Base-by-base conservation (phyloP, 2,113 vertebrate genomes). In the Oryzias woworae region DNA sequence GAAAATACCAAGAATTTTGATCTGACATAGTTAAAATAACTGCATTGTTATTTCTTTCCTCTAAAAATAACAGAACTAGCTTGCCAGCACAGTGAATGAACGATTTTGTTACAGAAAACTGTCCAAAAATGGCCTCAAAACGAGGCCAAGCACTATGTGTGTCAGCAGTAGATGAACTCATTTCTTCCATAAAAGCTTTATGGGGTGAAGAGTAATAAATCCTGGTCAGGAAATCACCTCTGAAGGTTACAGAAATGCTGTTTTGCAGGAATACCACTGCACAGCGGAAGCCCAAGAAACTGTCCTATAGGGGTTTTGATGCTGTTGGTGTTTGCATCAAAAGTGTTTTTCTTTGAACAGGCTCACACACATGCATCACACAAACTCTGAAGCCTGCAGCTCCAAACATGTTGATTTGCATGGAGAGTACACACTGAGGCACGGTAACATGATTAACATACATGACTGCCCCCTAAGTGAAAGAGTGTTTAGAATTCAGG, bases 381-480 rank as follows among this genome's bases (percentile, higher is more conserved):
- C 31, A 36, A 36, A 10, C 7, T 28, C 26, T 36, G 36, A 36
- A 36, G 36, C 36, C 36, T 36, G 8, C 36, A 36, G 36, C 36
- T 36, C 42, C 46, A 52, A 2, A 4, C 51, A 28, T 20, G 0
- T 14, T 46, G 14, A 46, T 73, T 63, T 59, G 55, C 54, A 74
- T 48, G 66, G 12, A 5, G 45, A 22, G 59, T 18, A 22, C 64
- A 56, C 17, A 1, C 53, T 52, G n/a, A 62, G 56, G 62, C 64
- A 53, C 44, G 23, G 52, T 69, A 65, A 59, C 67, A 73, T 17
- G 50, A 58, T 69, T 62, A 56, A 66, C 71, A 79, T 63, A 52
- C 60, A 81, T 57, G 59, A 69, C 36, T 57, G 58, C 26, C 4
- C 14, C 23, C 46, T 41, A 50, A 60, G 42, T 61, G 16, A 43